Conservation (phyloP, 2,113 vertebrate species). For the Podocnemis expansa region DNA sequence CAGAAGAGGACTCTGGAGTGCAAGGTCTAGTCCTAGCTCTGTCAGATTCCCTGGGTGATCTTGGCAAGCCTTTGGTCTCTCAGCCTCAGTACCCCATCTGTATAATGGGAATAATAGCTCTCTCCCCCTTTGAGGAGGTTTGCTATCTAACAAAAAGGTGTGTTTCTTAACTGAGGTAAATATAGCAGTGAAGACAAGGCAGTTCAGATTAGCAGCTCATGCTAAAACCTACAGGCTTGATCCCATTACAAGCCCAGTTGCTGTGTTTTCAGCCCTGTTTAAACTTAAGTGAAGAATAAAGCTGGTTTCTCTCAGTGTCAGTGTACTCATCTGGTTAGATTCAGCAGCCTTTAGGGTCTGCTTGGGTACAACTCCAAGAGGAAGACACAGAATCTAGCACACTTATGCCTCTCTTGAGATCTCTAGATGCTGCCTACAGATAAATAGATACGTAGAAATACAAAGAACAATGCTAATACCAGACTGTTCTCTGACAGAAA, state of each 20-base stretch:
- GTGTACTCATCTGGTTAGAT: not conserved
- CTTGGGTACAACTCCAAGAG: too few species aligned
- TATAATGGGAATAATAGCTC: not conserved
- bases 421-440: too few species aligned
- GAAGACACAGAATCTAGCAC: not conserved
- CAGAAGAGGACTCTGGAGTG: not conserved
- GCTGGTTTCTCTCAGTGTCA: not conserved
- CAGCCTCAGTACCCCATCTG: not conserved
- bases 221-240: not conserved
- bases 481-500: not conserved
- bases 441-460: not conserved
- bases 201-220: not conserved
- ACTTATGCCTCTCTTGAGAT: too few species aligned
- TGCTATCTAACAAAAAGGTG: not conserved
- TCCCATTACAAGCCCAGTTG: not conserved
- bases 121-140: not conserved
- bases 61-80: not conserved
- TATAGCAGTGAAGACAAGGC: not conserved
- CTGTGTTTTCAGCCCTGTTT: not conserved
- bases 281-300: not conserved
- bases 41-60: not conserved
- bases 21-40: not conserved
- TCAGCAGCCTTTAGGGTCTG: not conserved
- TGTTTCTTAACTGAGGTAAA: not conserved
- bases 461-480: not conserved